Percentiles rank a stretch among this genome's conserved stretches.
Conservation (phyloP, 2,113 vertebrate genomes). For the Heterotilapia buettikoferi region DNA sequence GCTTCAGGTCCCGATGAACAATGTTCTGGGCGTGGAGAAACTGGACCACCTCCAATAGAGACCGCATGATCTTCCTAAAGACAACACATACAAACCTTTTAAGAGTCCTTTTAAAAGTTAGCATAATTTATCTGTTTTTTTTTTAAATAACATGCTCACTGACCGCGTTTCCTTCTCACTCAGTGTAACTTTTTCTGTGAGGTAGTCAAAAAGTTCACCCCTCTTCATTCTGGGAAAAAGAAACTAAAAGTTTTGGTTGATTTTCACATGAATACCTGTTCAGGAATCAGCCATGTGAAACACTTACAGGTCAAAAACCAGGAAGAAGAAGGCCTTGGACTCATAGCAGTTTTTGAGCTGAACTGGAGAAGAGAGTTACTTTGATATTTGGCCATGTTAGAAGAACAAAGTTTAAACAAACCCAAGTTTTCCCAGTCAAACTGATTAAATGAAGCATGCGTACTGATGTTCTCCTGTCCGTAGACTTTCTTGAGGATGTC, state of each 20-base stretch:
- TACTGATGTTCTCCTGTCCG: conserved; percentile 88
- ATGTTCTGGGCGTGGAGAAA: conserved; percentile 87
- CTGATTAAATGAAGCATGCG: conserved; percentile 43
- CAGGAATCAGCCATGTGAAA: neutral
- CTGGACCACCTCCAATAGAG: conserved; percentile 87
- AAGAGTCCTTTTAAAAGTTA: neutral
- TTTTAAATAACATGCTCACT: neutral
- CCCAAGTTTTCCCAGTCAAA: neutral
- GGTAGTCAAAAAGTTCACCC: conserved; percentile 97
- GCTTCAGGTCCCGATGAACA: conserved; percentile 93
- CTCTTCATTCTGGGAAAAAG: conserved; percentile 84
- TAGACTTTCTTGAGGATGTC: conserved; percentile 90
- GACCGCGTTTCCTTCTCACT: conserved; percentile 97
- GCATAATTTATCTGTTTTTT: neutral
- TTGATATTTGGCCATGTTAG: neutral
- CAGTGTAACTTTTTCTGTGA: conserved; percentile 94
- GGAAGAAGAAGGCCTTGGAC: conserved; percentile 92
- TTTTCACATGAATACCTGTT: neutral
- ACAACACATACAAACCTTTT: neutral
- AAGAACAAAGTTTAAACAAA: neutral
- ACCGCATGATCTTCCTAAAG: conserved; percentile 89
- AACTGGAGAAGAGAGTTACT: conserved; percentile 72
- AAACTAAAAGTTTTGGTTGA: neutral
- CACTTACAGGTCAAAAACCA: conserved; percentile 98
- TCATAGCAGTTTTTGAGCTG: conserved; percentile 95